Base-by-base conservation (phyloP, 2,797 vertebrate species). In the Chelonia mydas region DNA sequence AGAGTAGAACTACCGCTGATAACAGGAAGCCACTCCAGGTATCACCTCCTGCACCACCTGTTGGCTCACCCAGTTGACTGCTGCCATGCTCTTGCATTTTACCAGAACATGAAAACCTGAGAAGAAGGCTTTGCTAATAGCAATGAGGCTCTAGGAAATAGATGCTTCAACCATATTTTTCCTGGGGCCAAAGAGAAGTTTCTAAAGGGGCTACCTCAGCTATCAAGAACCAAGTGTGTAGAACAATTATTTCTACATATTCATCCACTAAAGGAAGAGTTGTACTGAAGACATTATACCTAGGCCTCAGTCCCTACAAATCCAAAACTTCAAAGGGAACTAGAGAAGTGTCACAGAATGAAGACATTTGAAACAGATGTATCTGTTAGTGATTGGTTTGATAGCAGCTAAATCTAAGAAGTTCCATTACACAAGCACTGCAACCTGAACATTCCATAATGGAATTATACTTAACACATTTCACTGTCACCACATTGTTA, bases 1-100 rank as follows among this genome's bases (percentile, higher is more conserved):
- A 94, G 7, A 47, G 86, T 82, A 84, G 83, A 57, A 84, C 65
- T 91, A 90, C 94, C 84, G 80, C 89, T 79, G 89, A n/a, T 41
- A 84, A 51, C 5, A 7, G 80, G 57, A 90, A 0, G 0, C 50
- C 72, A 90, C 81, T 81, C 81, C 50, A 87, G 1, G 25, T 41
- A 82, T 80, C 72, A 33, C 53, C 57, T 82, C 77, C 94, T 80
- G 7, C 77, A 89, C 61, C 86, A 7, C 55, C 77, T 55, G 7
- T 87, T 28, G 72, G 77, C 87, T 96, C 93, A 87, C 90, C 57
- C 81, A 93, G 82, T 88, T 53, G 93, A 19, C 53, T 90, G 82
- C 87, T 90, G 77, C 3, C 23, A 77, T 11, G 57, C 81, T 90
- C 41, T 79, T 96, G 61, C 76, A 88, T 96, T 96, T 97, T 95